Conservation (phyloP, 2,888 invertebrate genomes). For the Eudasyphora cyanicolor region DNA sequence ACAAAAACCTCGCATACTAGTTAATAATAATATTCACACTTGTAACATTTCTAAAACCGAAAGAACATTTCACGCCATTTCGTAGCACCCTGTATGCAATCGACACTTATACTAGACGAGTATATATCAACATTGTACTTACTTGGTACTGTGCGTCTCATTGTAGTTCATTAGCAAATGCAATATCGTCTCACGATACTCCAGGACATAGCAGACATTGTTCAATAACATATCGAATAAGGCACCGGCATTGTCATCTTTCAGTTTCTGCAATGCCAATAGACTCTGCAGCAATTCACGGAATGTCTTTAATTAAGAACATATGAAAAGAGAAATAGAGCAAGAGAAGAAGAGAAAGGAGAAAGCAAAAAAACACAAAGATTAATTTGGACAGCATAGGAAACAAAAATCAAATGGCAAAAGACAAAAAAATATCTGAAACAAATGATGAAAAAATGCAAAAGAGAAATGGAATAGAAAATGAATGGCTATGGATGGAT, state of each 20-base stretch:
- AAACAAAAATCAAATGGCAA: constrained; percentile 18
- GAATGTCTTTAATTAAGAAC: constrained; percentile 82
- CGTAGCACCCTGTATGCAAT: too few relatives aligned
- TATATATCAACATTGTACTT: constrained; percentile 74
- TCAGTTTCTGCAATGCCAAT: constrained; percentile 89
- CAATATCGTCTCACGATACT: constrained; percentile 94
- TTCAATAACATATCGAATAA: constrained; percentile 93
- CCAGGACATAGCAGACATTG: constrained; percentile 95
- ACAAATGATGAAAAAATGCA: constrained; percentile 38
- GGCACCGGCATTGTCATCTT: constrained; percentile 86
- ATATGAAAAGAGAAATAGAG: constrained; percentile 4
- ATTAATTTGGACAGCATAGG: constrained; percentile 27
- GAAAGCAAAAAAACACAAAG: constrained; percentile 41
- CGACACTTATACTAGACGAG: too few relatives aligned
- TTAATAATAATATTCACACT: too few relatives aligned
- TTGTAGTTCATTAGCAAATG: constrained; percentile 90
- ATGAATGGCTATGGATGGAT: background rate
- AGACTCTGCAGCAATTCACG: constrained; percentile 92
- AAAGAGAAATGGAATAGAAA: background rate
- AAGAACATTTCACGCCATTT: too few relatives aligned
- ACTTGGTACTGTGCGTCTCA: constrained; percentile 92
- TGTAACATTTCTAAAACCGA: too few relatives aligned
- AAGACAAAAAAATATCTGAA: constrained; percentile 10
- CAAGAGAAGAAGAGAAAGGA: constrained; percentile 7
- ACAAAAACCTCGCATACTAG: too few relatives aligned